Conservation (phyloP, 2,113 vertebrate genomes). For the Lepus europaeus region DNA sequence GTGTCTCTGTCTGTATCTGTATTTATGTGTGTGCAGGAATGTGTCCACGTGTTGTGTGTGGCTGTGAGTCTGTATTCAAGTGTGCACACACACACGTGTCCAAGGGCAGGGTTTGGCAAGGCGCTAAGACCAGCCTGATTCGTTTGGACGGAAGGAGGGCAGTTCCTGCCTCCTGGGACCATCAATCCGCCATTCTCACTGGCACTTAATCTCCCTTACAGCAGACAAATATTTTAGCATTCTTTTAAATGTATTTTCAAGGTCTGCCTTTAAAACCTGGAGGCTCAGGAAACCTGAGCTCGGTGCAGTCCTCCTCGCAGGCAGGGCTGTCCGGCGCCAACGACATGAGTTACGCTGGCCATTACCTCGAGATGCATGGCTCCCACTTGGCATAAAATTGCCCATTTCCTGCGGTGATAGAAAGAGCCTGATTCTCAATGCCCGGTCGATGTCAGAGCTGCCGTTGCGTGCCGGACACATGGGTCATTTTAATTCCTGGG, state of each 20-base stretch:
- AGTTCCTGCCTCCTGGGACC: not conserved
- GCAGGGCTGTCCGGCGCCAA: slow-evolving; percentile 29
- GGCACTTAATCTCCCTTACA: not conserved
- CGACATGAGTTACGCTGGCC: slow-evolving; percentile 73
- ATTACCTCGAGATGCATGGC: slow-evolving; percentile 71
- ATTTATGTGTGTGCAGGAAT: fast-evolving
- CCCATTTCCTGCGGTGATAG: slow-evolving; percentile 75
- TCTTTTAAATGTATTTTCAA: slow-evolving; percentile 61
- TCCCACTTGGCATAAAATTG: slow-evolving; percentile 68
- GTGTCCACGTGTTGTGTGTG: not conserved
- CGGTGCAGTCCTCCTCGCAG: slow-evolving; percentile 50
- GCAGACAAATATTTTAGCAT: slow-evolving; percentile 53
- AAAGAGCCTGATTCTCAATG: not conserved
- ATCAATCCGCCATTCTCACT: not conserved
- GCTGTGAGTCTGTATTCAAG: fast-evolving
- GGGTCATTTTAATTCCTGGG: slow-evolving; percentile 51
- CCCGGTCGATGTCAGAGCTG: not conserved
- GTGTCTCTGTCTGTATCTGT: not conserved
- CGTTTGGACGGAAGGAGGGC: not conserved
- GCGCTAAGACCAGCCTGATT: not conserved
- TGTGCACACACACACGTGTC: fast-evolving
- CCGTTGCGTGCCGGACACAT: not conserved
- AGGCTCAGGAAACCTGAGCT: slow-evolving; percentile 49
- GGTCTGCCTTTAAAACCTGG: slow-evolving; percentile 22
- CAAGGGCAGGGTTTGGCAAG: fast-evolving